Evolutionary conservation across 1,140 invertebrate species (phyloP), one percentile per base, ranked within the genome.

Genomic region (Euura lappo): DNA sequence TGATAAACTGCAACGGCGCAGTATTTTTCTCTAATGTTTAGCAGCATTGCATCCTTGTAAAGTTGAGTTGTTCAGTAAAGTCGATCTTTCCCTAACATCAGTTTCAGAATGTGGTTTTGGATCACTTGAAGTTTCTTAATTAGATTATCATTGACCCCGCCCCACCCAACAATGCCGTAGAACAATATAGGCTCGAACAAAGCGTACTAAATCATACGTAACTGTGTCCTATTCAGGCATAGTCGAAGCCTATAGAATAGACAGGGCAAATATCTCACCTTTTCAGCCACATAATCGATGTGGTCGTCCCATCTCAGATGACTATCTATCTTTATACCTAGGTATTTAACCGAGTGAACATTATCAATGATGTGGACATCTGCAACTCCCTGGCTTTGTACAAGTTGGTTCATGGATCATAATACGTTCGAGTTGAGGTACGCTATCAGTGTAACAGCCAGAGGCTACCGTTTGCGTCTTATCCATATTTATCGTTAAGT

Each of bases 311-410:
- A 75, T 68, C 65, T 45, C 4, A 72, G 51, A 7, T 68, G 45
- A n/a, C 7, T 47, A 28, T 75, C 74, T 2, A 75, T 45, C 44
- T 51, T n/a, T 2, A 72, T 28, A 2, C 74, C 71, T 8, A 75
- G 51, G 64, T 75, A 75, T 75, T 64, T 51, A 7, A 51, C 11
- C 47, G 47, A 51, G n/a, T 8, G 7, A 51, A n/a, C 11, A n/a
- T 51, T 51, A 8, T 7, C 47, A 7, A 51, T 7, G n/a, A 2
- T 42, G 4, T 6, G 43, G 70, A 47, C 65, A 72, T 5, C 3
- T 45, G 45, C 45, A 72, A 2, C 44, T 7, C 2, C 11, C 47
- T n/a, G 7, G 47, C 11, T n/a, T 51, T 51, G 7, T n/a, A 51
- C 47, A 51, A 2, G 7, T 51, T 51, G 7, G 7, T n/a, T 51